A percentile compares a stretch with the other conserved stretches of the same genome.
These are phyloP conservation scores for Orgyia antiqua DNA, from an alignment of 2,888 invertebrate genomes.

Conservation along the genomic window DNA sequence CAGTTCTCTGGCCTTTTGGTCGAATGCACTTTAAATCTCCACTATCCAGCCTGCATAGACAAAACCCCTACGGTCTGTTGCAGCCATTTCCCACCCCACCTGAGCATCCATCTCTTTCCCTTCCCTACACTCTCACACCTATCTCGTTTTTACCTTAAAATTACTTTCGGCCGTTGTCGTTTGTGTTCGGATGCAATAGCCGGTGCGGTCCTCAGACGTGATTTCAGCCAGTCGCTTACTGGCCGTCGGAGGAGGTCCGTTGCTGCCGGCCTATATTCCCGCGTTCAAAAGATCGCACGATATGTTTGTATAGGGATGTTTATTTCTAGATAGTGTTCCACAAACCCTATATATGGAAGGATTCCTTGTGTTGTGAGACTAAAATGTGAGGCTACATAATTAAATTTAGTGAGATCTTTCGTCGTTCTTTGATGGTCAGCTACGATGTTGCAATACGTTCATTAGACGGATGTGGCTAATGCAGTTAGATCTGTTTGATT, in stretches of 20 bases:
- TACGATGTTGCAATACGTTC: constrained; percentile 37
- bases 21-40: constrained; percentile 61
- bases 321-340: constrained; percentile 64
- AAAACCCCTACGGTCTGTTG: constrained; percentile 52
- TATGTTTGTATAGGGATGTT: constrained; percentile 67
- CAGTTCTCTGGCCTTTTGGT: constrained; percentile 38
- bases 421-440: constrained; percentile 55
- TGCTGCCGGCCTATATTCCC: constrained; percentile 47
- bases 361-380: constrained; percentile 56
- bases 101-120: constrained; percentile 50
- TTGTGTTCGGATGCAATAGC: constrained; percentile 73
- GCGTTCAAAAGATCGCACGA: constrained; percentile 62
- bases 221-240: constrained; percentile 70
- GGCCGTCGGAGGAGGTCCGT: constrained; percentile 54
- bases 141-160: constrained; percentile 65
- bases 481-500: constrained; percentile 62
- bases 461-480: constrained; percentile 50
- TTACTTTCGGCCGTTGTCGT: constrained; percentile 71
- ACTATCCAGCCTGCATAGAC: constrained; percentile 60
- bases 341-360: constrained; percentile 49
- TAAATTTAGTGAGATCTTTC: constrained; percentile 43
- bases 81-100: constrained; percentile 63
- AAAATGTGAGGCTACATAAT: constrained; percentile 22
- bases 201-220: constrained; percentile 75
- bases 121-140: constrained; percentile 33